phyloP scores from a whole-genome alignment of 2,888 invertebrate species.

The Athrips mouffetella region DNA sequence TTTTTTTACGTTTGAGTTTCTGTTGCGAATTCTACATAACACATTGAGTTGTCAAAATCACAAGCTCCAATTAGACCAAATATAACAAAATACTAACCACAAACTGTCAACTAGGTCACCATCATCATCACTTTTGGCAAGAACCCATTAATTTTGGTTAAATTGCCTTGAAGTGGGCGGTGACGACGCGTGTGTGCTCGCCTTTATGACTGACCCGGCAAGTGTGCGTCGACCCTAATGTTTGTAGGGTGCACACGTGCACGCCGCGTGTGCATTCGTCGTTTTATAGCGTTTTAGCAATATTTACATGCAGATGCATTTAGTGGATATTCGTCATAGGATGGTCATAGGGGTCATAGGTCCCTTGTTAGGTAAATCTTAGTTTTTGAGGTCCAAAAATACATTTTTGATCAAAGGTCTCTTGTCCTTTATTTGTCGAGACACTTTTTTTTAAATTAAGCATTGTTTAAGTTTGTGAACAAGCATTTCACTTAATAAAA shows the following conservation, averaged over 20 bases:
- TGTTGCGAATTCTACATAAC: too few relatives aligned
- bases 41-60: conserved; percentile 1
- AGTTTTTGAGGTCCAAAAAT: too few relatives aligned
- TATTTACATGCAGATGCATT: conserved; percentile 22
- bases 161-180: conserved; percentile 51
- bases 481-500: too few relatives aligned
- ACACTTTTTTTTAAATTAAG: too few relatives aligned
- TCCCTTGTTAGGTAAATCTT: too few relatives aligned
- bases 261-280: conserved; percentile 55
- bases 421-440: too few relatives aligned
- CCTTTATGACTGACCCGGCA: conserved; percentile 30
- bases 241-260: conserved; percentile 49
- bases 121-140: conserved; percentile 26
- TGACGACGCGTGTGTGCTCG: conserved; percentile 31
- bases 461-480: too few relatives aligned
- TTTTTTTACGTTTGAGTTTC: too few relatives aligned
- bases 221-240: conserved; percentile 41
- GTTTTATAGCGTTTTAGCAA: conserved; percentile 47
- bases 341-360: too few relatives aligned
- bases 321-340: conserved; percentile 11
- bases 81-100: background rate
- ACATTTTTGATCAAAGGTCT: too few relatives aligned
- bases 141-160: conserved; percentile 38
- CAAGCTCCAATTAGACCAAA: background rate
- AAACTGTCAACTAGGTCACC: conserved; percentile 16